Evolutionary conservation across 2,113 vertebrate genomes (phyloP).

Genomic region (Dicrurus megarhynchus): DNA sequence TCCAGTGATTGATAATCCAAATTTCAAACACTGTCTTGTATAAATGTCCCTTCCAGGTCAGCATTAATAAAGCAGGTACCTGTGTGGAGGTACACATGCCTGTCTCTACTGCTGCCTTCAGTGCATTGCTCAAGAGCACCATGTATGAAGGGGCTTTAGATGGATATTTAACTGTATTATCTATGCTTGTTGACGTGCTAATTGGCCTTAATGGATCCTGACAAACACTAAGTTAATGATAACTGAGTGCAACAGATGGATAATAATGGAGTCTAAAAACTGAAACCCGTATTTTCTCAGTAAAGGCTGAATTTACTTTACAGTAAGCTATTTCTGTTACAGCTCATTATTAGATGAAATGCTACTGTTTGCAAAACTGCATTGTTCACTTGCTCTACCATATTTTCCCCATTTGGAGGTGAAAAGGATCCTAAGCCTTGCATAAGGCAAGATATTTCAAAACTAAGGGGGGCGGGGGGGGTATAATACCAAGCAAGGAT

Average conservation of each 20-base stretch:
- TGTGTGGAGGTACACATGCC: background rate
- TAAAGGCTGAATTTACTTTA: background rate
- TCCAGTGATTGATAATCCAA: background rate
- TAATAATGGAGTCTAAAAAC: slow-evolving; percentile 3
- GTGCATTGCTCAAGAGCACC: background rate
- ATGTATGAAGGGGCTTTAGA: background rate
- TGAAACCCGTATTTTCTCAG: background rate
- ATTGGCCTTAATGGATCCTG: slow-evolving; percentile 54
- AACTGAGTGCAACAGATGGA: slow-evolving; percentile 34
- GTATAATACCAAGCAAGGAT: background rate
- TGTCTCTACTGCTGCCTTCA: background rate
- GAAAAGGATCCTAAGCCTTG: background rate
- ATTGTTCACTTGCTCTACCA: background rate
- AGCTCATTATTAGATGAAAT: background rate
- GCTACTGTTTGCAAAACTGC: background rate
- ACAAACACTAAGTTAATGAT: slow-evolving; percentile 35
- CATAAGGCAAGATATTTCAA: background rate
- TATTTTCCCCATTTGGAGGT: background rate
- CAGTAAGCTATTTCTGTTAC: background rate
- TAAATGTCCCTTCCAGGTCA: background rate
- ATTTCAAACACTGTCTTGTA: background rate
- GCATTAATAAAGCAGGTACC: background rate
- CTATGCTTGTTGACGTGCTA: slow-evolving; percentile 8
- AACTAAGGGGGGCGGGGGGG: background rate
- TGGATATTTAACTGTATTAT: slow-evolving; percentile 15